Percentiles rank a stretch among this genome's conserved stretches.
Evolutionary conservation across 2,888 invertebrate species (phyloP).

Genomic region (Acrobasis repandana): DNA sequence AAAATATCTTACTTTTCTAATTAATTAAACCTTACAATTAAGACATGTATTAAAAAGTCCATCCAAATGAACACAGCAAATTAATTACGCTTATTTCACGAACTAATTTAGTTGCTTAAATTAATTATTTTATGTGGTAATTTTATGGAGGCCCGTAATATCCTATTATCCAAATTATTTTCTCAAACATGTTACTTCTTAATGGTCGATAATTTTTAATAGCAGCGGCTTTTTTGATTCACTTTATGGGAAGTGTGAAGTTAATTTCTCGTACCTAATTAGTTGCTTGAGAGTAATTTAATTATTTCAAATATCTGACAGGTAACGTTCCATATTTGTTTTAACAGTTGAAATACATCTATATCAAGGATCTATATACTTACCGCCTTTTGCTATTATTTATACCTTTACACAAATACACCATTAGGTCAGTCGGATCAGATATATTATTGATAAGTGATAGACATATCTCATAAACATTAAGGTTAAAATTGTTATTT

Average conservation of each 20-base stretch:
- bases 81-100: conserved; percentile 48
- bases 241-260: conserved; percentile 27
- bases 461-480: too few relatives aligned
- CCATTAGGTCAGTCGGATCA: too few relatives aligned
- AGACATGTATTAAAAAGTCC: conserved; percentile 49
- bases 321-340: neutral
- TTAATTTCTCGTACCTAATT: conserved; percentile 32
- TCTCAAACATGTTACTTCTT: conserved; percentile 36
- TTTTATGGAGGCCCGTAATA: conserved; percentile 34
- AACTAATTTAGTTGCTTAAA: conserved; percentile 48
- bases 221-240: conserved; percentile 31
- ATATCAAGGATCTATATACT: too few relatives aligned
- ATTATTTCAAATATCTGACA: conserved; percentile 16
- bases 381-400: too few relatives aligned
- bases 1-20: conserved; percentile 27
- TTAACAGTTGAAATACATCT: too few relatives aligned
- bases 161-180: conserved; percentile 37
- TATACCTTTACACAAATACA: too few relatives aligned
- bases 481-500: too few relatives aligned
- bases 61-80: conserved; percentile 49
- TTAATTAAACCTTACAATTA: conserved; percentile 55
- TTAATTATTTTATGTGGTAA: conserved; percentile 41
- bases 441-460: too few relatives aligned
- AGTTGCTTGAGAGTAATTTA: conserved; percentile 16
- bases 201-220: conserved; percentile 36